Conservation (phyloP, 2,113 vertebrate species). For the Prionailurus bengalensis region DNA sequence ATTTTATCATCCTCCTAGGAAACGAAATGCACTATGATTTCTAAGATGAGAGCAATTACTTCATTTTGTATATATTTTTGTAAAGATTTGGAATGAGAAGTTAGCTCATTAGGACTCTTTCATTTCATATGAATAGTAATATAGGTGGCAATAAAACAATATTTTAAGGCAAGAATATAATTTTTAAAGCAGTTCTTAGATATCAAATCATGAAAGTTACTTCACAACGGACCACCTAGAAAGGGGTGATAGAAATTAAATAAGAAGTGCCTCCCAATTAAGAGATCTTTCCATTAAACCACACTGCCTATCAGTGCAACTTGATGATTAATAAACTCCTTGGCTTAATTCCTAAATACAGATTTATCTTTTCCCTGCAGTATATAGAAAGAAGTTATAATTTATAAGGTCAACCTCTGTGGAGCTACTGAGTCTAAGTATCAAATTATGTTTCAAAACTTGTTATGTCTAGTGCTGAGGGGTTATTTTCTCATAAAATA, state of each 20-base stretch:
- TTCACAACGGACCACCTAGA: not conserved
- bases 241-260: not conserved
- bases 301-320: not conserved
- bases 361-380: not conserved
- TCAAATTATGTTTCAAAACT: not conserved
- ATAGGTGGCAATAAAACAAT: slow-evolving; percentile 7
- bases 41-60: slow-evolving; percentile 27
- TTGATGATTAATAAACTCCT: not conserved
- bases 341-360: not conserved
- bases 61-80: slow-evolving; percentile 15
- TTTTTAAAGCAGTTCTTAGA: not conserved
- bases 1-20: slow-evolving; percentile 1
- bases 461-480: not conserved
- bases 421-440: not conserved
- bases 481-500: not conserved
- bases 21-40: slow-evolving; percentile 31
- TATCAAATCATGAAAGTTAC: not conserved
- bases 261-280: slow-evolving; percentile 12
- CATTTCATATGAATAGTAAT: slow-evolving; percentile 33
- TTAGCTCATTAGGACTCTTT: not conserved
- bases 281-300: not conserved
- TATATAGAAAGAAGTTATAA: not conserved
- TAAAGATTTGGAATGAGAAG: slow-evolving; percentile 46
- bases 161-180: slow-evolving; percentile 39
- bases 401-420: not conserved